phyloP scores from a whole-genome alignment of 2,113 vertebrate species.

The Oceanites oceanicus region DNA sequence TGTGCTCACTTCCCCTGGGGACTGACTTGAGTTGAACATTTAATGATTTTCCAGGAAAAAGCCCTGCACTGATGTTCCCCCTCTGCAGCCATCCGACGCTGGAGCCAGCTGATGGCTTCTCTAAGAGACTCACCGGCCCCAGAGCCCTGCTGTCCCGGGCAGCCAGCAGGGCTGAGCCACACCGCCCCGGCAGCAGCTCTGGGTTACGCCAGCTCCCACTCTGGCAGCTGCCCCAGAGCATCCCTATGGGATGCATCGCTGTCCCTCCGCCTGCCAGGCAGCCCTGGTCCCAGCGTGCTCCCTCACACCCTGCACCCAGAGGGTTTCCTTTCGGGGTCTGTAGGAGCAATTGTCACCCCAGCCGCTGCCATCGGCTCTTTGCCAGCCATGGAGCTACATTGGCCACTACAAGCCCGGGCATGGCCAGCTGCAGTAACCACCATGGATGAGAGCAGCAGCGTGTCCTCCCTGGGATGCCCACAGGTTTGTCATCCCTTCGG shows the following conservation, averaged over 20 bases:
- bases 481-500: background rate
- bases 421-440: fast-evolving
- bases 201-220: background rate
- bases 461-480: background rate
- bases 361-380: background rate
- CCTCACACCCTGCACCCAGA: background rate
- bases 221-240: fast-evolving
- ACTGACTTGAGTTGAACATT: background rate
- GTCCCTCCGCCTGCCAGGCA: background rate
- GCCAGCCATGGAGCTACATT: background rate
- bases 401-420: background rate
- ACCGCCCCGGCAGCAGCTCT: background rate
- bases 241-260: fast-evolving
- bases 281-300: background rate
- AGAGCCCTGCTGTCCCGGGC: background rate
- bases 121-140: background rate
- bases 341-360: background rate
- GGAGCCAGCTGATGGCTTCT: background rate
- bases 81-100: background rate
- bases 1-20: background rate
- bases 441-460: background rate
- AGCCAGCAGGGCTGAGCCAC: background rate
- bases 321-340: background rate
- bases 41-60: background rate
- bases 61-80: background rate